Evolutionary conservation across 1,140 invertebrate species (phyloP).

Genomic region (Cephus cinctus): DNA sequence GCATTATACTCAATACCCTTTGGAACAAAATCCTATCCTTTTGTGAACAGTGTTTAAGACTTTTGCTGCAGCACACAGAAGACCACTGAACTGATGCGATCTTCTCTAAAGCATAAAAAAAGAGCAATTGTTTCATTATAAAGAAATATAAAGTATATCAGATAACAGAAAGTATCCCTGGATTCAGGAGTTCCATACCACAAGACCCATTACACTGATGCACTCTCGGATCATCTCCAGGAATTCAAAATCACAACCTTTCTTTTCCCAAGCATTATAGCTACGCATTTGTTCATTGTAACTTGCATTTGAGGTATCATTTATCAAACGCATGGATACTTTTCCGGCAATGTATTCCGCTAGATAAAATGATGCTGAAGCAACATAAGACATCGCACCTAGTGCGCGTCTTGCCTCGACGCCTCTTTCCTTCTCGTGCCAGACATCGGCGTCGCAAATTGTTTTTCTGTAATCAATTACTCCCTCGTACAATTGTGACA

Average conservation of each 20-base stretch:
- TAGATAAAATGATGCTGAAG: slow-evolving; percentile 38
- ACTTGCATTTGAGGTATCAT: slow-evolving; percentile 33
- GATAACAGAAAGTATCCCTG: not conserved
- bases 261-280: slow-evolving; percentile 40
- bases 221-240: slow-evolving; percentile 44
- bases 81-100: slow-evolving; percentile 50
- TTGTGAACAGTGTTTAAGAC: slow-evolving; percentile 37
- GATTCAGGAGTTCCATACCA: slow-evolving; percentile 30
- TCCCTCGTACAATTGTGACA: slow-evolving; percentile 42
- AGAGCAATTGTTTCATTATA: not conserved
- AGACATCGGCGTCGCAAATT: slow-evolving; percentile 36
- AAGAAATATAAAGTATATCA: slow-evolving; percentile 10
- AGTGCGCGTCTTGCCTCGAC: slow-evolving; percentile 45
- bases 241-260: slow-evolving; percentile 39
- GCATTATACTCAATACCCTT: slow-evolving; percentile 22
- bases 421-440: slow-evolving; percentile 47
- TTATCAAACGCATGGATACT: slow-evolving; percentile 19
- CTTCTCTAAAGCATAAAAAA: slow-evolving; percentile 39
- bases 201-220: slow-evolving; percentile 33
- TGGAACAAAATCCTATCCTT: slow-evolving; percentile 32
- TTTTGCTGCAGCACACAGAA: slow-evolving; percentile 41
- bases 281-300: slow-evolving; percentile 40
- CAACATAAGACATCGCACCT: slow-evolving; percentile 36
- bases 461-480: slow-evolving; percentile 35
- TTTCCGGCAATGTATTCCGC: slow-evolving; percentile 45